Conservation (phyloP, 1,140 invertebrate genomes). For the Drosophila orena region DNA sequence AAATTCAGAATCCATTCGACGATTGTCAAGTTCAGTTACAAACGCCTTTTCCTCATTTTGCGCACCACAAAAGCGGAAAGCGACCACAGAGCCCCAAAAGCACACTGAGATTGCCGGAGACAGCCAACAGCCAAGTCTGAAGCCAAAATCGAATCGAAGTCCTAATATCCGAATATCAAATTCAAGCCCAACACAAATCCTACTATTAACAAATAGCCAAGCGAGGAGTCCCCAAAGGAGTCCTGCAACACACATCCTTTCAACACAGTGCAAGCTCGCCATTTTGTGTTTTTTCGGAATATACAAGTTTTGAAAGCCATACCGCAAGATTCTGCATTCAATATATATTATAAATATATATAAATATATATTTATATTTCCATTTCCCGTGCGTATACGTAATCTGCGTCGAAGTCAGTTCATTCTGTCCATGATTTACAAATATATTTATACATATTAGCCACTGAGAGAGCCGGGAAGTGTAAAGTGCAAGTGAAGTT, state of each 20-base stretch:
- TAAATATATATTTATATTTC: conserved; percentile 26
- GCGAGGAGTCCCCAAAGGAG: conserved; percentile 24
- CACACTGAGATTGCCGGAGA: conserved; percentile 32
- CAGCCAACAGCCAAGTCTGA: conserved; percentile 43
- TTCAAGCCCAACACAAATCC: conserved; percentile 4
- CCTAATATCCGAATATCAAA: conserved; percentile 25
- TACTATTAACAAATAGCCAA: conserved; percentile 22
- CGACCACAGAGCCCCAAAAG: conserved; percentile 43
- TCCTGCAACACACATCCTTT: conserved; percentile 31
- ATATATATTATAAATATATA: conserved; percentile 1
- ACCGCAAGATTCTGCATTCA: conserved; percentile 31
- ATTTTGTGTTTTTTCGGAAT: conserved; percentile 37
- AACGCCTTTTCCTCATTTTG: conserved; percentile 76
- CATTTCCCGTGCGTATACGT: conserved; percentile 50
- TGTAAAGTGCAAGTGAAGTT: conserved; percentile 51
- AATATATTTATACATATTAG: conserved; percentile 42
- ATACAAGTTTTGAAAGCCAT: conserved; percentile 21
- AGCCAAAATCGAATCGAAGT: conserved; percentile 38
- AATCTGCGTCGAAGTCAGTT: conserved; percentile 51
- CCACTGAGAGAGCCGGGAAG: conserved; percentile 41
- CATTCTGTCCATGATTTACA: conserved; percentile 56
- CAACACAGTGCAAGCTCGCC: conserved; percentile 42
- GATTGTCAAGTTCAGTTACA: conserved; percentile 79
- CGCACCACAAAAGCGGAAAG: conserved; percentile 59
- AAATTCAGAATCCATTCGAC: conserved; percentile 83